Base-by-base conservation (phyloP, 1,140 invertebrate species). In the Diplogasteroides magnus region DNA sequence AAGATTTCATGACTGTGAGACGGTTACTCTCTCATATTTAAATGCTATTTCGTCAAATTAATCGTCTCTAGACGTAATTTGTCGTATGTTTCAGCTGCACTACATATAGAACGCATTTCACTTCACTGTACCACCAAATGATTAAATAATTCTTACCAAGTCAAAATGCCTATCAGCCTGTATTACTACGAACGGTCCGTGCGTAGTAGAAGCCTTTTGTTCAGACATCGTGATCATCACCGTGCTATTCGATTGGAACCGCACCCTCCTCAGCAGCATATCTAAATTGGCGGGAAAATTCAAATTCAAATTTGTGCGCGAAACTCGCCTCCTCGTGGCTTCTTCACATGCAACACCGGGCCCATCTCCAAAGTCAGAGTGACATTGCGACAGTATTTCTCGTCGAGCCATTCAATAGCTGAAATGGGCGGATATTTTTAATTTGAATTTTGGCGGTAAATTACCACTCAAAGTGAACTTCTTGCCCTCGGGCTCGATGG, bases 341-440 rank as follows among this genome's bases (percentile, higher is more conserved):
- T 93, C 77, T 94, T 92, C 91, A 83, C 94, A 93, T 0, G 91
- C 85, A 83, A 94, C 91, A 0, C 93, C 89, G 1, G 91, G 90
- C 73, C 92, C 88, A 84, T 83, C 14, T 86, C 86, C 68, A 87
- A 91, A 76, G 92, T 90, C 0, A 97, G 87, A 77, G 93, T 94
- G 0, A 96, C 92, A 6, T 93, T 84, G 6, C 94, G 86, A 75
- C 92, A 92, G 81, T 94, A 89, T 76, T 94, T 93, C 19, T 92
- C 92, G 79, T 96, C 93, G 2, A 97, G 84, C 94, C 94, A 97
- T 84, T 97, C 94, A 26, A 82, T 73, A 27, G 81, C 81, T 76
- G 55, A 64, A 76, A 78, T n/a, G n/a, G n/a, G n/a, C n/a, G n/a
- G n/a, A n/a, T n/a, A n/a, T n/a, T n/a, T n/a, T n/a, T n/a, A n/a